Base-by-base conservation (phyloP, 2,888 invertebrate species). In the Sericinus montela region DNA sequence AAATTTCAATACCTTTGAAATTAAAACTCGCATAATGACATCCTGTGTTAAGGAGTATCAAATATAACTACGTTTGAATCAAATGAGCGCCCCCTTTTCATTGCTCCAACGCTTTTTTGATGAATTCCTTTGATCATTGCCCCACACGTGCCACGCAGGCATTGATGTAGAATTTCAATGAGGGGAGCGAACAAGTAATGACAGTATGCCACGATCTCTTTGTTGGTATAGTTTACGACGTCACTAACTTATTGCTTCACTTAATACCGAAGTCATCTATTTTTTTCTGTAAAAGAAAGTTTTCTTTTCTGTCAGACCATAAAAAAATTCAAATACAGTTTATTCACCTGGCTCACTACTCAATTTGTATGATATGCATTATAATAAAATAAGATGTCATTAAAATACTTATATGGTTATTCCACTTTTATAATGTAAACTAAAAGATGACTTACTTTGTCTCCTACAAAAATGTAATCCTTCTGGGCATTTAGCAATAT, bases 111-210 rank as follows among this genome's bases (percentile, higher is more conserved):
- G 45, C 32, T 45, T 36, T 47, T 45, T 50, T 39, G 41, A 45
- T 30, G 36, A 37, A 42, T 50, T 45, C 41, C 41, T 45, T 50
- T 50, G 50, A 50, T 50, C 45, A 45, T 50, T 41, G 30, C 45
- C 37, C 30, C 36, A 50, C 45, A 49, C 44, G 50, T 45, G 45
- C 37, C 50, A 37, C 34, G 15, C 41, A 25, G 15, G 32, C 30
- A 45, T 45, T 36, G 45, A 45, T 45, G 49, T 50, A 45, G 36
- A 50, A 50, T 50, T 50, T 45, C 40, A 50, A 50, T 40, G 44
- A 50, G 40, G 45, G 49, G 19, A 35, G 19, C 35, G 35, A 36
- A 29, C 45, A 28, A 49, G 19, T 44, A 36, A 50, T 45, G 49
- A 36, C 39, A 48, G 38, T 34, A 36, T 11, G 39, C 16, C 11